Percentiles rank a stretch among this genome's conserved stretches.
phyloP scores from a whole-genome alignment of 1,140 invertebrate genomes.

The Bombus haemorrhoidalis region DNA sequence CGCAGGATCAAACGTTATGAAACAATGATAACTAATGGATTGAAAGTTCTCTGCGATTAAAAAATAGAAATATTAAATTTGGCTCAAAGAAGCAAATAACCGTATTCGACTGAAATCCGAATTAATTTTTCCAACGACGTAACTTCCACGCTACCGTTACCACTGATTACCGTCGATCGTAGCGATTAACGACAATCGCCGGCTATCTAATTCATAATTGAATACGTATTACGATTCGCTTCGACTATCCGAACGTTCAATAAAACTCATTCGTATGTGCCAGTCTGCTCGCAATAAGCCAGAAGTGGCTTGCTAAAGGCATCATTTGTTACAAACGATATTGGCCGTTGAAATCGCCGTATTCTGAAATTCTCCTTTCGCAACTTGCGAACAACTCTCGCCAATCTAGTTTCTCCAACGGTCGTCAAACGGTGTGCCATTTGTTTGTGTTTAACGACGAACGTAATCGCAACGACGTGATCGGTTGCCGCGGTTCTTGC shows the following conservation, averaged over 20 bases:
- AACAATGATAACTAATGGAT: no score
- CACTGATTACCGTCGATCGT: background rate
- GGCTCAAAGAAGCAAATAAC: no score
- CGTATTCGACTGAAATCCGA: background rate
- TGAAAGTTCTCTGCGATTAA: no score
- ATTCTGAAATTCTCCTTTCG: background rate
- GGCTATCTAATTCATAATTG: constrained; percentile 35
- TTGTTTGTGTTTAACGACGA: no score
- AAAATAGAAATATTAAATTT: no score
- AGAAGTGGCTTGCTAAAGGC: constrained; percentile 31
- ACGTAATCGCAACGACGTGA: no score
- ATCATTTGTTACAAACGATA: constrained; percentile 40
- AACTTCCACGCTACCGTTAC: background rate
- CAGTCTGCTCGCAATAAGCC: constrained; percentile 22
- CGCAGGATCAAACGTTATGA: no score
- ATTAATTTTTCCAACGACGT: background rate
- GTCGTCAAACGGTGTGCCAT: no score
- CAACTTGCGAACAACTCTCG: no score
- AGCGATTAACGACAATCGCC: no score
- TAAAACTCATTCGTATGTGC: constrained; percentile 27
- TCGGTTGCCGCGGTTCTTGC: no score
- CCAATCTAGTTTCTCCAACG: no score
- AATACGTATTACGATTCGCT: constrained; percentile 27
- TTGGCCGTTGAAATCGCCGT: background rate
- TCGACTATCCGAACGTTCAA: constrained; percentile 14